Base-by-base conservation (phyloP, 2,113 vertebrate genomes). In the Neoarius graeffei region DNA sequence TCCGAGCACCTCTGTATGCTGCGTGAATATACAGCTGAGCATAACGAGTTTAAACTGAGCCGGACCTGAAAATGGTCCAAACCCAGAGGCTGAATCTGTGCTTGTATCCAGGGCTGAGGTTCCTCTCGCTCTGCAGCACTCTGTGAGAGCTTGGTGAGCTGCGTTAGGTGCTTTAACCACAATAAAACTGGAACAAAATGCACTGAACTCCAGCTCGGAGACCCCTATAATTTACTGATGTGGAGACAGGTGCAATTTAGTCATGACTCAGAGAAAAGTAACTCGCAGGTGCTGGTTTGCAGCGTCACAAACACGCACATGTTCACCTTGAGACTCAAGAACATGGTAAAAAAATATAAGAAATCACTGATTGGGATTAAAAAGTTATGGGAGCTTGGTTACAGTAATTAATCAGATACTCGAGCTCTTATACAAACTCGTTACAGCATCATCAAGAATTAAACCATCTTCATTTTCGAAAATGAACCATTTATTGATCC, bases 221-320 rank as follows among this genome's bases (percentile, higher is more conserved):
- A 54, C 23, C 7, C 23, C 54, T 60, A 60, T 81, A 59, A 81
- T 42, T 81, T 81, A 60, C 80, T 1, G 56, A 14, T 81, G 56
- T 84, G 66, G 11, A 71, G 83, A 20, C 50, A 56, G 52, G 35
- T 71, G 52, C 83, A 56, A 66, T 56, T 81, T 81, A 60, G 56
- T 81, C 19, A 35, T 15, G 56, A 60, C 27, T 42, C 8, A 0
- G 19, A 81, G 56, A 7, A 81, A 60, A 59, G 48, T 27, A 27
- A 52, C 62, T 84, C 64, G 0, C 13, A 67, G 48, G 50, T 56
- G 42, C 50, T 30, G 64, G 48, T 52, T 66, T 56, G 17, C 48
- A 56, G 80, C 1, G 7, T 5, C 27, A 35, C 56, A 20, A 30
- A 42, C 52, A 35, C 56, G 10, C 27, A 15, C 56, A 1, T 9